These are phyloP conservation scores for Platalea minor DNA, from an alignment of 2,797 vertebrate genomes.

Conservation along the genomic window DNA sequence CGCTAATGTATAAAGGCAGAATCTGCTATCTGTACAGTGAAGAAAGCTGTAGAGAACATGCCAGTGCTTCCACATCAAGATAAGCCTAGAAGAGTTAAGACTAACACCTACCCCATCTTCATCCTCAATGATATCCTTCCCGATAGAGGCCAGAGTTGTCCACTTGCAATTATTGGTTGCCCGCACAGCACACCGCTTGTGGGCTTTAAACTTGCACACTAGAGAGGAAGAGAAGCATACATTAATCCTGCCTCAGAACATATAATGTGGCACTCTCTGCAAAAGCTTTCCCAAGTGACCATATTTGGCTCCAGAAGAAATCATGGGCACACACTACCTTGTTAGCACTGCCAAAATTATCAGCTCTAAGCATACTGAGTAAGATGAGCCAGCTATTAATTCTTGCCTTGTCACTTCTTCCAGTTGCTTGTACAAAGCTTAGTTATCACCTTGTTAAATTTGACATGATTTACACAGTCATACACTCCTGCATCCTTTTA, in stretches of 20 bases:
- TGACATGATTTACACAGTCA: neutral
- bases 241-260: neutral
- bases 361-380: neutral
- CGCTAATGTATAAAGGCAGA: neutral
- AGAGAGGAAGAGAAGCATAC: neutral
- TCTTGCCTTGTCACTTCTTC: neutral
- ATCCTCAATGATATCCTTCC: constrained; percentile 95
- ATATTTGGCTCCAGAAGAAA: neutral
- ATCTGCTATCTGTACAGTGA: neutral
- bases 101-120: constrained; percentile 88
- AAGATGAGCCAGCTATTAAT: neutral
- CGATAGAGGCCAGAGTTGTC: constrained; percentile 94
- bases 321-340: neutral
- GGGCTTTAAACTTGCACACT: constrained; percentile 98
- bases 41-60: neutral
- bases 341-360: neutral
- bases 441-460: neutral
- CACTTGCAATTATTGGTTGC: constrained; percentile 97
- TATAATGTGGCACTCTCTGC: neutral
- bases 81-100: neutral
- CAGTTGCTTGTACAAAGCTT: neutral
- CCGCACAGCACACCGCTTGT: constrained; percentile 92
- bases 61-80: neutral
- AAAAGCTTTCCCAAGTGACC: neutral
- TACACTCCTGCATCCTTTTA: neutral